Evolutionary conservation across 2,888 invertebrate genomes (phyloP).

Genomic region (Andrena bucephala): DNA sequence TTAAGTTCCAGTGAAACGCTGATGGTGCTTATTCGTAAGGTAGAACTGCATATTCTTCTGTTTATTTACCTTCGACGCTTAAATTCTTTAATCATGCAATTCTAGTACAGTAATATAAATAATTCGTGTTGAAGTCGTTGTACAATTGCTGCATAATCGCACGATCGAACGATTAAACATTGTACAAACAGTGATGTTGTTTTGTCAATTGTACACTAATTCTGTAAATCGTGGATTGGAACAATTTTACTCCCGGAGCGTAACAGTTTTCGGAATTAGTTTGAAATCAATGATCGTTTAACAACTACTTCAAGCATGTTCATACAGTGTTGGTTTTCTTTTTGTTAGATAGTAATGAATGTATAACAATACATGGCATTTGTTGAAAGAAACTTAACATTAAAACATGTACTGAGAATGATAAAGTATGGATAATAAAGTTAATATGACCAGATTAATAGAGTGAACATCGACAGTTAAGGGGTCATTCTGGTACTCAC

Average conservation of each 20-base stretch:
- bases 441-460: constrained; percentile 44
- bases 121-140: constrained; percentile 48
- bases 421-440: constrained; percentile 54
- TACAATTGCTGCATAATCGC: constrained; percentile 33
- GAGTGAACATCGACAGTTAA: constrained; percentile 19
- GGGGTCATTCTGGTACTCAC: too few species aligned
- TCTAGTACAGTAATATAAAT: constrained; percentile 35
- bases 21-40: constrained; percentile 51
- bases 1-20: constrained; percentile 36
- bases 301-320: constrained; percentile 27
- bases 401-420: constrained; percentile 48
- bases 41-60: constrained; percentile 31
- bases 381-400: constrained; percentile 37
- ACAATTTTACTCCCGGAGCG: constrained; percentile 27
- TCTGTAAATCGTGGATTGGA: constrained; percentile 26
- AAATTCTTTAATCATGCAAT: constrained; percentile 26
- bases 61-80: constrained; percentile 22
- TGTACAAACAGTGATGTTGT: constrained; percentile 40
- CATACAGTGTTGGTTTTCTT: constrained; percentile 11
- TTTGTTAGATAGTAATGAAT: constrained; percentile 43
- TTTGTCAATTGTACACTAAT: constrained; percentile 10
- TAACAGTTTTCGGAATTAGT: constrained; percentile 10
- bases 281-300: constrained; percentile 22
- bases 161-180: constrained; percentile 32
- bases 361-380: constrained; percentile 37